Evolutionary conservation across 2,888 invertebrate genomes (phyloP).

Genomic region (Gortyna flavago): DNA sequence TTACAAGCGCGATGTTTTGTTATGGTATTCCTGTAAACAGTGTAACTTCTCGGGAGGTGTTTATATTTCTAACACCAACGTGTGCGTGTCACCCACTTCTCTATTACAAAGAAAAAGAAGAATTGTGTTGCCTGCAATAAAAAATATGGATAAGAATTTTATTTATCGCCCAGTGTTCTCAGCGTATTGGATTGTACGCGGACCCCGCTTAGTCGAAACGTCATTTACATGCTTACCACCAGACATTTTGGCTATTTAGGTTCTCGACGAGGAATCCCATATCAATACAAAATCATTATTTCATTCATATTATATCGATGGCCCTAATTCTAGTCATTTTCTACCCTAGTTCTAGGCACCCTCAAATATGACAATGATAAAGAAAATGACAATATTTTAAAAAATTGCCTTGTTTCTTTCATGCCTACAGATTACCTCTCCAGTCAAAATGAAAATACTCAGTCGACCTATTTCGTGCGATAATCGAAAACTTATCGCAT

Average conservation of each 20-base stretch:
- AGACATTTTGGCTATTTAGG: background rate
- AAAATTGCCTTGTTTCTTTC: too few species aligned
- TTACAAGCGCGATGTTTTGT: background rate
- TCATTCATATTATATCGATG: too few species aligned
- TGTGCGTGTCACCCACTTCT: background rate
- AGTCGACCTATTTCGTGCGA: background rate
- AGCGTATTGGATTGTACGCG: background rate
- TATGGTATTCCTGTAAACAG: background rate
- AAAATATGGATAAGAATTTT: background rate
- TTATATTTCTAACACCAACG: background rate
- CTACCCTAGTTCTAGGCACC: background rate
- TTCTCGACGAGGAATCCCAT: background rate
- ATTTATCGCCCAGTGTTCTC: background rate
- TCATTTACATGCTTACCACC: background rate
- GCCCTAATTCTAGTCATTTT: background rate
- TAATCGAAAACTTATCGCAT: background rate
- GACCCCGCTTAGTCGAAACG: background rate
- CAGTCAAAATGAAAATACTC: background rate
- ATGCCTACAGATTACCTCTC: too few species aligned
- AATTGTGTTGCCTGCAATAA: background rate
- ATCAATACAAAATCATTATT: background rate
- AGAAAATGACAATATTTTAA: background rate
- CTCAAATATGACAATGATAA: background rate
- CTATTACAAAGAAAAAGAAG: slow-evolving; percentile 8
- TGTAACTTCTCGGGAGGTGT: background rate